These are phyloP conservation scores for Stenodera caucasica DNA, from an alignment of 2,888 invertebrate genomes.

Conservation along the genomic window DNA sequence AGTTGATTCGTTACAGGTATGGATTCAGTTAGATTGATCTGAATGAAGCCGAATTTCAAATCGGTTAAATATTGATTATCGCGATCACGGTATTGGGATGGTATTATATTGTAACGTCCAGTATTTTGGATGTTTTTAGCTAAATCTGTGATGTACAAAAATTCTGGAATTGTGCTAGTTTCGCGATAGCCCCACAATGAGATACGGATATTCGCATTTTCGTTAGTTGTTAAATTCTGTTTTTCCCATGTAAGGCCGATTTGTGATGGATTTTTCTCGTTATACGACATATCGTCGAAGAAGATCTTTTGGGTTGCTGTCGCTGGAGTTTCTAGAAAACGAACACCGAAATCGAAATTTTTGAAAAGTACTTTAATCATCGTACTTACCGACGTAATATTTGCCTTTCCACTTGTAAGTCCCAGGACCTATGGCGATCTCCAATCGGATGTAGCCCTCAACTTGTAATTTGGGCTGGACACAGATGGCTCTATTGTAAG, in stretches of 20 bases:
- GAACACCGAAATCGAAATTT: constrained; percentile 2
- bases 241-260: constrained; percentile 83
- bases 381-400: constrained; percentile 83
- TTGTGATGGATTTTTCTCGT: constrained; percentile 72
- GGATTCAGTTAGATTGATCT: constrained; percentile 83
- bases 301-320: constrained; percentile 84
- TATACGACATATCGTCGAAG: constrained; percentile 73
- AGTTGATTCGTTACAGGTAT: constrained; percentile 53
- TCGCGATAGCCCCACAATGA: constrained; percentile 91
- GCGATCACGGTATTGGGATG: constrained; percentile 70
- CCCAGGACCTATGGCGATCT: constrained; percentile 80
- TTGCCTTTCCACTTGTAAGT: constrained; percentile 87
- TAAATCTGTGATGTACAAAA: constrained; percentile 78
- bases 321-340: constrained; percentile 76
- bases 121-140: constrained; percentile 58
- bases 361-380: too few relatives aligned
- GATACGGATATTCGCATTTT: constrained; percentile 75
- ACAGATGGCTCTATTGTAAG: constrained; percentile 83
- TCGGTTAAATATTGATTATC: constrained; percentile 71
- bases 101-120: constrained; percentile 73
- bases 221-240: constrained; percentile 80
- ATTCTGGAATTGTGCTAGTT: constrained; percentile 75
- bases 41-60: constrained; percentile 83
- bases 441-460: constrained; percentile 86
- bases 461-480: constrained; percentile 84